phyloP scores from a whole-genome alignment of 53 echinoderm and acorn worm species.

The Holothuria leucospilota region DNA sequence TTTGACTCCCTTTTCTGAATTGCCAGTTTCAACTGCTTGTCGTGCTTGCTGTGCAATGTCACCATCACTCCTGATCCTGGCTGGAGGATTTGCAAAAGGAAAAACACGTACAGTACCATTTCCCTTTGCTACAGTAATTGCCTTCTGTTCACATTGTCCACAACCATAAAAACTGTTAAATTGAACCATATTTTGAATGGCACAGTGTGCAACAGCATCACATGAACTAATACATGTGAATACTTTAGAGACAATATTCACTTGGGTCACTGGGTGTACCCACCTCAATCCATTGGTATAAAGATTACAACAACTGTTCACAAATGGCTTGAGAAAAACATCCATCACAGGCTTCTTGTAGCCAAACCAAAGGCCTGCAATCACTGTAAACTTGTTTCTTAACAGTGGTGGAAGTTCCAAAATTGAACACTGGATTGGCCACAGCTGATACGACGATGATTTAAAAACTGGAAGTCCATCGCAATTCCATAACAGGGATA shows the following conservation, averaged over 20 bases:
- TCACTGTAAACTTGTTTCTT: constrained; percentile 42
- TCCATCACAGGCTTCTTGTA: constrained; percentile 52
- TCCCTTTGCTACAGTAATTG: constrained; percentile 53
- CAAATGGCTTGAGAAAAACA: constrained; percentile 57
- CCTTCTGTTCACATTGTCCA: constrained; percentile 58
- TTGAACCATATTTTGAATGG: constrained; percentile 52
- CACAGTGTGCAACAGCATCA: constrained; percentile 56
- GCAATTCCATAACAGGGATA: constrained; percentile 54
- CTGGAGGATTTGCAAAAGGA: constrained; percentile 42
- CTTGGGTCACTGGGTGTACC: constrained; percentile 28
- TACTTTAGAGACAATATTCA: constrained; percentile 13
- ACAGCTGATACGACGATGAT: constrained; percentile 57
- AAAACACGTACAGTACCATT: constrained; percentile 44
- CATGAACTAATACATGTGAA: constrained; percentile 41
- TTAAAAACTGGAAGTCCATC: constrained; percentile 70
- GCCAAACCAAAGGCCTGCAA: constrained; percentile 70
- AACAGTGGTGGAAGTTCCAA: constrained; percentile 66
- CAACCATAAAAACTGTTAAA: constrained; percentile 69
- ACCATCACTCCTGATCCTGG: constrained; percentile 27
- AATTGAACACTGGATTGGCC: constrained; percentile 59
- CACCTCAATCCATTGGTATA: constrained; percentile 47
- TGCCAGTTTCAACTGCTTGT: neutral
- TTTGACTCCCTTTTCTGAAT: constrained; percentile 35
- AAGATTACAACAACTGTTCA: constrained; percentile 42
- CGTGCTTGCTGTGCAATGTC: constrained; percentile 12